Percentiles rank a stretch among this genome's conserved stretches.
Conservation (phyloP, 1,140 invertebrate species). For the Drosophila biarmipes region DNA sequence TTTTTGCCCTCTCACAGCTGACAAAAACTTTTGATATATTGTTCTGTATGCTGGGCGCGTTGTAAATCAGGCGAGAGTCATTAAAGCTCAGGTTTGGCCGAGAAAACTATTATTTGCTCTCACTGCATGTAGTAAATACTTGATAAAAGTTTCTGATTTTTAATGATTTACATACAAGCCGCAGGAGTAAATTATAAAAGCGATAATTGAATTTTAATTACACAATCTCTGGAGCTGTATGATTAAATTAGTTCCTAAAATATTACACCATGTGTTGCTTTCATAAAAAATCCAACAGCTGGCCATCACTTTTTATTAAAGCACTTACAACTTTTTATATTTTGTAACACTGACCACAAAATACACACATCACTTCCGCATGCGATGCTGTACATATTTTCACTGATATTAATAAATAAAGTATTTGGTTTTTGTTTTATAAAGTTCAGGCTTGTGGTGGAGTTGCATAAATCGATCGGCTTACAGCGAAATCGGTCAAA, state of each 20-base stretch:
- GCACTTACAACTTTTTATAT: neutral
- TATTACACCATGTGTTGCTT: neutral
- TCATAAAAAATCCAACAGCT: neutral
- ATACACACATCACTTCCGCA: neutral
- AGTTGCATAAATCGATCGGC: neutral
- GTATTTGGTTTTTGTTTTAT: neutral
- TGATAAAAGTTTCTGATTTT: constrained; percentile 11
- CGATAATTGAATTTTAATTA: constrained; percentile 39
- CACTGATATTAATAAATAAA: neutral
- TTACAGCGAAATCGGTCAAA: neutral
- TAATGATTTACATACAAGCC: constrained; percentile 3
- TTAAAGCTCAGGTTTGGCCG: constrained; percentile 15
- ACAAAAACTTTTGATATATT: constrained; percentile 48
- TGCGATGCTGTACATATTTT: neutral
- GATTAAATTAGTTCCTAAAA: constrained; percentile 7
- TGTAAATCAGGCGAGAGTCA: constrained; percentile 31
- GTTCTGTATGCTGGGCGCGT: constrained; percentile 6
- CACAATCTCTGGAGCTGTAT: neutral
- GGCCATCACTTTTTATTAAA: neutral
- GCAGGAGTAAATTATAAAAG: constrained; percentile 18
- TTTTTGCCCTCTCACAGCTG: constrained; percentile 1
- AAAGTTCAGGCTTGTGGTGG: neutral
- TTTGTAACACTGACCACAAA: constrained; percentile 21
- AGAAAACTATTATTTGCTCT: neutral
- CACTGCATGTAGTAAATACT: constrained; percentile 19